Conservation (phyloP, 2,888 invertebrate species). For the Euphydryas editha region DNA sequence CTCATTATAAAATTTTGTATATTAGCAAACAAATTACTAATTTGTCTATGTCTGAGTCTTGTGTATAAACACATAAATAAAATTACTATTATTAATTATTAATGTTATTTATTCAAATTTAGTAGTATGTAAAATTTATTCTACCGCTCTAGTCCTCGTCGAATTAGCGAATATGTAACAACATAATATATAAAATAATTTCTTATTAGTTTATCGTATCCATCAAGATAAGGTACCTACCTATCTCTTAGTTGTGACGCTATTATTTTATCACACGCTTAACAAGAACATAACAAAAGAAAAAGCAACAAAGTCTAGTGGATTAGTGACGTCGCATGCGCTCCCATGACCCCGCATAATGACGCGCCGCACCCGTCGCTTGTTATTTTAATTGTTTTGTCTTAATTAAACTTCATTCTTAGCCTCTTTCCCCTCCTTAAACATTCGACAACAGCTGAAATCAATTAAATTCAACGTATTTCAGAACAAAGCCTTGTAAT, state of each 20-base stretch:
- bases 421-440: constrained; percentile 28
- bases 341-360: constrained; percentile 68
- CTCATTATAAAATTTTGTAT: too few relatives aligned
- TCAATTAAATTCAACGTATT: constrained; percentile 39
- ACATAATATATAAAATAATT: too few relatives aligned
- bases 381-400: constrained; percentile 78
- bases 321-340: constrained; percentile 66
- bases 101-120: too few relatives aligned
- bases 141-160: too few relatives aligned
- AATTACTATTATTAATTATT: too few relatives aligned
- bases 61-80: too few relatives aligned
- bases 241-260: constrained; percentile 8
- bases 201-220: neutral
- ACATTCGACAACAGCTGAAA: constrained; percentile 39
- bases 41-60: too few relatives aligned
- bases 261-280: constrained; percentile 28
- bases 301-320: constrained; percentile 40
- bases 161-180: too few relatives aligned
- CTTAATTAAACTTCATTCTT: constrained; percentile 67
- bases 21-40: too few relatives aligned
- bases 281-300: constrained; percentile 24
- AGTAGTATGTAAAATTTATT: too few relatives aligned
- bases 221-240: neutral
- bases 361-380: constrained; percentile 61
- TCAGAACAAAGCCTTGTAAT: constrained; percentile 29